Conservation (phyloP, 2,797 vertebrate genomes). For the Sebastes vulpes region DNA sequence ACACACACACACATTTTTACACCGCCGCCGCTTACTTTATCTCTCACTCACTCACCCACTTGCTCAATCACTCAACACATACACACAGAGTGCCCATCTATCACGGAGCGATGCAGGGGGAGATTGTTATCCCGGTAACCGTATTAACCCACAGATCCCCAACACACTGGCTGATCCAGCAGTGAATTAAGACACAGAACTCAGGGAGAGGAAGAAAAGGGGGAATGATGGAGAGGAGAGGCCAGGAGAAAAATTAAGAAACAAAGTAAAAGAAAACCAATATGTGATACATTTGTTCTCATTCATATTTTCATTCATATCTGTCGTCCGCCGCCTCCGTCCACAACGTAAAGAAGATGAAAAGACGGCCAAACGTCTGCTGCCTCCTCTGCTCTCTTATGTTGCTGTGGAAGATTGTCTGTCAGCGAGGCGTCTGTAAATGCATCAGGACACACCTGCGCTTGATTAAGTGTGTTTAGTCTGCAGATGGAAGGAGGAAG, state of each 20-base stretch:
- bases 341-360: constrained; percentile 13
- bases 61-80: constrained; percentile 79
- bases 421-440: constrained; percentile 67
- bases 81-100: constrained; percentile 80
- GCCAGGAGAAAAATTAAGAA: constrained; percentile 28
- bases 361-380: constrained; percentile 28
- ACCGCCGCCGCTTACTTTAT: constrained; percentile 77
- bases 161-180: constrained; percentile 70
- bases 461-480: constrained; percentile 85
- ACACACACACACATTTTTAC: constrained; percentile 56
- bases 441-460: constrained; percentile 74
- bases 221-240: constrained; percentile 25
- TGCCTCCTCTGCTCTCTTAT: constrained; percentile 18
- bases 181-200: constrained; percentile 72
- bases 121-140: constrained; percentile 86
- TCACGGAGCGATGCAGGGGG: constrained; percentile 77
- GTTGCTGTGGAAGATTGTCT: constrained; percentile 34
- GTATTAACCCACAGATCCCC: constrained; percentile 84
- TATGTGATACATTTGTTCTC: constrained; percentile 50
- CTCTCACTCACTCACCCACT: constrained; percentile 81
- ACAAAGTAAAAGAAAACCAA: constrained; percentile 58
- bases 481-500: constrained; percentile 69
- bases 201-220: constrained; percentile 14
- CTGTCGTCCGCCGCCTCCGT: constrained; percentile 27
- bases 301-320: constrained; percentile 55